Evolutionary conservation across 2,797 vertebrate genomes (phyloP).

Genomic region (Mormyrops attenuatus): DNA sequence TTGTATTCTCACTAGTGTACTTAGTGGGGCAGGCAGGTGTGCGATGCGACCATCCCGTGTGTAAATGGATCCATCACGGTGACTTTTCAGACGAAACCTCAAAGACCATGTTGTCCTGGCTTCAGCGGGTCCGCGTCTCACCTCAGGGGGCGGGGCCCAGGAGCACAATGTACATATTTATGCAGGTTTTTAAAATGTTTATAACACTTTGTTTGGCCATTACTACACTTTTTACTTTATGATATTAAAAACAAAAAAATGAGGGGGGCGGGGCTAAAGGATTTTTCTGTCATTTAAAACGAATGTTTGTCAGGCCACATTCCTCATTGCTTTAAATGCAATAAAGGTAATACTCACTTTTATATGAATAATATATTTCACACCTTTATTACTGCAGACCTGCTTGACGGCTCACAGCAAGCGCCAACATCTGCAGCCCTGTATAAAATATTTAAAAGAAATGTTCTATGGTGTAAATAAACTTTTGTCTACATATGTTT

Average conservation of each 20-base stretch:
- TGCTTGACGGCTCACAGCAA: slow-evolving; percentile 93
- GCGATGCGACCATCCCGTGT: slow-evolving; percentile 99
- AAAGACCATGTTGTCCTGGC: slow-evolving; percentile 93
- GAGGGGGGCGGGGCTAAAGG: slow-evolving; percentile 69
- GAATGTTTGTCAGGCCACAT: slow-evolving; percentile 99
- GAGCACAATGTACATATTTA: slow-evolving; percentile 99
- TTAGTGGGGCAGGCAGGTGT: slow-evolving; percentile 96
- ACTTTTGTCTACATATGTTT: slow-evolving; percentile 99
- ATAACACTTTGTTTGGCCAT: slow-evolving; percentile 99
- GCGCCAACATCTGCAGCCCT: slow-evolving; percentile 99
- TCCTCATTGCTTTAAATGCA: slow-evolving; percentile 99
- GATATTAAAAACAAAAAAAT: slow-evolving; percentile 87
- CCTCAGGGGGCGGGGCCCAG: slow-evolving; percentile 93
- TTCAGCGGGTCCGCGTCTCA: slow-evolving; percentile 94
- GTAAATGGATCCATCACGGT: slow-evolving; percentile 95
- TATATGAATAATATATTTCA: slow-evolving; percentile 99
- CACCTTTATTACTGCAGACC: slow-evolving; percentile 99
- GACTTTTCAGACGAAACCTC: slow-evolving; percentile 92
- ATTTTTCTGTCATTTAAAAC: slow-evolving; percentile 99
- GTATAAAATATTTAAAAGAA: slow-evolving; percentile 99
- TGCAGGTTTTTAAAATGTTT: slow-evolving; percentile 99
- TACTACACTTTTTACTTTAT: slow-evolving; percentile 99
- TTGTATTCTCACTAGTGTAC: slow-evolving; percentile 86
- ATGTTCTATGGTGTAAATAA: slow-evolving; percentile 99
- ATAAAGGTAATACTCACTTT: slow-evolving; percentile 99